Evolutionary conservation across 2,113 vertebrate genomes (phyloP), one percentile per base, ranked within the genome.

Genomic region (Tragelaphus scriptus): DNA sequence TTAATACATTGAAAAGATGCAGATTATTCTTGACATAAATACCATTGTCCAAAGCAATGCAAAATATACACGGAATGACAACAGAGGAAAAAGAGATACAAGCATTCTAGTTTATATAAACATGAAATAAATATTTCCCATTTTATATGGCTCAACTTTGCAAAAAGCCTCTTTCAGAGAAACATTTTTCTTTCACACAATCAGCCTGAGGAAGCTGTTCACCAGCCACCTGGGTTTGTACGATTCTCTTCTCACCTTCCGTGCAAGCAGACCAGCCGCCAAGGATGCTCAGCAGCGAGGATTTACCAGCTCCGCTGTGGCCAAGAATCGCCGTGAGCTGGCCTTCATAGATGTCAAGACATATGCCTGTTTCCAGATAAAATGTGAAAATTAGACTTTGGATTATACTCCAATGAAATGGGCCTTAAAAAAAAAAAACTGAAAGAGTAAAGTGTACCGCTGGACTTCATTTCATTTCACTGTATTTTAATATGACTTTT

Each of bases 261-360:
- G 71, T 44, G 25, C 71, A 98, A 3, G 98, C 98, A 96, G 99
- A 99, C 98, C 99, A 99, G 8, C 99, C 99, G 47, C 99, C 99
- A 79, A 99, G 99, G 95, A 99, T 99, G 51, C 99, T 99, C 63
- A 99, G 98, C 9, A 99, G 98, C 1, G 99, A 98, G 1, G 99
- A 99, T 98, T 99, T 99, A 17, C 99, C 99, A 25, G 99, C 99
- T 2, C 99, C 99, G 25, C 99, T 99, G 98, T 99, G 99, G 14
- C 99, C 99, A 95, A 99, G 99, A 61, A 99, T 97, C 0, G 99
- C 99, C 0, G 99, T 99, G 93, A 99, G 99, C 97, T 99, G 99
- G 3, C 99, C 99, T 98, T 99, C 99, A 0, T 99, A 99, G 32
- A 99, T 98, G 96, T 98, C 99, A 82, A 99, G 98, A 1, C 99